These are phyloP conservation scores for Ophioninae sp. DNA, from an alignment of 2,888 invertebrate genomes.

Conservation along the genomic window DNA sequence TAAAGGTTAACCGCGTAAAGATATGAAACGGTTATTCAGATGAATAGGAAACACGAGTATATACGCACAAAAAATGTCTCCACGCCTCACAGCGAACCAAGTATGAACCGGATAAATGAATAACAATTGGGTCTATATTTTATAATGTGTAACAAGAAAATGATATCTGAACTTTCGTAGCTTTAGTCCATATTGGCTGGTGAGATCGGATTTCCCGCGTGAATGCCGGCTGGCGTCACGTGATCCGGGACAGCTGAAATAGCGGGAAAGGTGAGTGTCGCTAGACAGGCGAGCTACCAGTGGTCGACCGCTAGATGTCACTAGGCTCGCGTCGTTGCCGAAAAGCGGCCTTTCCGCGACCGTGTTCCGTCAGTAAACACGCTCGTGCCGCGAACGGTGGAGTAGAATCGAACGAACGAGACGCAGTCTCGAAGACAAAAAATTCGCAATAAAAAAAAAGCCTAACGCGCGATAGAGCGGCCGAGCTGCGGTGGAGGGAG, in stretches of 20 bases:
- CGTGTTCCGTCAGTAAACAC: slow-evolving; percentile 45
- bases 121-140: too few relatives aligned
- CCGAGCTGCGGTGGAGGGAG: background rate
- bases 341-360: slow-evolving; percentile 62
- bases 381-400: slow-evolving; percentile 35
- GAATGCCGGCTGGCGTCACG: slow-evolving; percentile 3
- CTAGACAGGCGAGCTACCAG: background rate
- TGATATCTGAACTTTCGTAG: background rate
- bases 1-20: background rate
- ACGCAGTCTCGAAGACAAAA: slow-evolving; percentile 9
- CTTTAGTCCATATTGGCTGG: background rate
- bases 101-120: too few relatives aligned
- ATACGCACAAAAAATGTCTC: too few relatives aligned
- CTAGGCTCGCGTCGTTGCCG: slow-evolving; percentile 50
- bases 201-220: background rate
- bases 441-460: slow-evolving; percentile 1
- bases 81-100: too few relatives aligned
- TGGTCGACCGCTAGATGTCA: slow-evolving; percentile 38
- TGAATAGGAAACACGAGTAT: background rate
- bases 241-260: slow-evolving; percentile 30
- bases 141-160: background rate
- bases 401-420: slow-evolving; percentile 1
- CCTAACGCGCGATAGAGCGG: background rate
- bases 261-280: slow-evolving; percentile 47
- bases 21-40: background rate